Evolutionary conservation across 2,113 vertebrate species (phyloP), one percentile per base, ranked within the genome.

Genomic region (Hippocampus guttulatus): DNA sequence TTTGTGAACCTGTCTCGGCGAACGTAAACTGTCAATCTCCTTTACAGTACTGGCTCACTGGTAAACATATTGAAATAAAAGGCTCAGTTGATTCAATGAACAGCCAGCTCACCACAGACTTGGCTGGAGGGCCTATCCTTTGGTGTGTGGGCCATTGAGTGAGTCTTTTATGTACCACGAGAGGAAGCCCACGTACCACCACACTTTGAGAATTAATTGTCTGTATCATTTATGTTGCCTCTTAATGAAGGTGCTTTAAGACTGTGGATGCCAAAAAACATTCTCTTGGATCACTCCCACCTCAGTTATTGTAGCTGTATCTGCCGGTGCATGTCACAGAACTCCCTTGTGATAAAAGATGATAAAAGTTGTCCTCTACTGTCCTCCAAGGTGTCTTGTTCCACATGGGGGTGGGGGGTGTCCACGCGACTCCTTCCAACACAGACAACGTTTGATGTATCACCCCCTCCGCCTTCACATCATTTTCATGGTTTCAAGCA

Each of bases 331-430:
- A 52, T 2, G 27, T 30, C 70, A 72, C 74, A 60, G 77, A 71
- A 76, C 72, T 76, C 76, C 74, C 62, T 72, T 54, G 9, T 73
- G 73, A 82, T 85, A 75, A 82, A 25, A 82, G 49, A 70, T 65
- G 69, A 73, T 79, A 71, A 84, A 70, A 84, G 83, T 87, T 87
- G 68, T 88, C 62, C 21, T 79, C 64, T 52, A 68, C 60, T 54
- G 66, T 70, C 77, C 80, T 77, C 84, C 67, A 83, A 79, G 84
- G 82, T 83, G 78, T 49, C 40, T 27, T 67, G 69, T 70, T 51
- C 70, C 69, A 71, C 30, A 5, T 33, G 38, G 61, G 2, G 70
- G 75, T 33, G 30, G 68, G 61, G 71, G 77, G 75, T 69, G 72
- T 81, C 77, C 68, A 69, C 72, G 21, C 63, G 66, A 60, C 69